These are phyloP conservation scores for Clupea harengus DNA, from an alignment of 2,113 vertebrate species.

Conservation along the genomic window DNA sequence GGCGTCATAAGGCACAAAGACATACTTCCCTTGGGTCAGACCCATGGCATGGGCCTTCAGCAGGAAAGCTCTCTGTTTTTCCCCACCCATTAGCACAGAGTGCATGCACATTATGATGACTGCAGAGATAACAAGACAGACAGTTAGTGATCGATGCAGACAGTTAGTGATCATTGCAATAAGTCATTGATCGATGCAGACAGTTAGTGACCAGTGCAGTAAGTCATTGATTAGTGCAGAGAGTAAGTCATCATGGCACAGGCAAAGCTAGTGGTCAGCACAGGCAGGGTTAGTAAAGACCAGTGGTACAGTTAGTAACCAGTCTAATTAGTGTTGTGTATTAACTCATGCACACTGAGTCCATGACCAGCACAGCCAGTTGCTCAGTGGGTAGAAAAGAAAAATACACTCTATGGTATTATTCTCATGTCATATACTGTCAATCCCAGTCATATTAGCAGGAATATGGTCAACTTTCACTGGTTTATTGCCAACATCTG, in stretches of 20 bases:
- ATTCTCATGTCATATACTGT: neutral
- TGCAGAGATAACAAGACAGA: slow-evolving; percentile 56
- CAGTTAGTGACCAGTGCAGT: neutral
- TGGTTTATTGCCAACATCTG: neutral
- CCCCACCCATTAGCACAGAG: slow-evolving; percentile 81
- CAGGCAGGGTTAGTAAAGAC: neutral
- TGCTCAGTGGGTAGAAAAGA: neutral
- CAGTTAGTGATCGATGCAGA: neutral
- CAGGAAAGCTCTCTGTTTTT: slow-evolving; percentile 78
- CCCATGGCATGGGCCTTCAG: slow-evolving; percentile 83
- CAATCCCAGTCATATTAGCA: neutral
- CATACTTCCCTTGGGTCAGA: slow-evolving; percentile 80
- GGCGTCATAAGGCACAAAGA: slow-evolving; percentile 85
- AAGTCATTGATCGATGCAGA: neutral
- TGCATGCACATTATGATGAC: slow-evolving; percentile 93
- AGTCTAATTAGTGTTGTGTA: neutral
- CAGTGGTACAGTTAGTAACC: neutral
- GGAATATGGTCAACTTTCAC: neutral
- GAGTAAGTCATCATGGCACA: neutral
- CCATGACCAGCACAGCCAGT: neutral
- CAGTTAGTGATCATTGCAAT: neutral
- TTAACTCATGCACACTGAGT: neutral
- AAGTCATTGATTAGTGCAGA: neutral
- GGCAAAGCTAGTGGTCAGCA: neutral
- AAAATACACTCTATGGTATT: neutral